Evolutionary conservation across 2,797 vertebrate species (phyloP).

Genomic region (Clarias fuscus): DNA sequence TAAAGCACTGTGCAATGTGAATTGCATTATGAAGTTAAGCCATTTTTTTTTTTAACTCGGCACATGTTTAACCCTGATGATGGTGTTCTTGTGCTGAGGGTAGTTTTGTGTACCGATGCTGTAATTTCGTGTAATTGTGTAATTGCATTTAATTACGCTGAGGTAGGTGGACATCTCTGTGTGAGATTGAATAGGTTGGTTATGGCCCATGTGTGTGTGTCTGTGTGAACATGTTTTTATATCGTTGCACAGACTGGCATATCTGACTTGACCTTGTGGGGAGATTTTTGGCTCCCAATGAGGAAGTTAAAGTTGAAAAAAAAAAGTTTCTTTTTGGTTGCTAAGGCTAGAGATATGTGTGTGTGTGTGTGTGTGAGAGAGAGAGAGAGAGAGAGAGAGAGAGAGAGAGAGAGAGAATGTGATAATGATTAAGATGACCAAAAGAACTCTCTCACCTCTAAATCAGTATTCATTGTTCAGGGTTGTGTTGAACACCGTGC

Average conservation of each 20-base stretch:
- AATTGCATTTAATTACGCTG: conserved; percentile 20
- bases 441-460: conserved; percentile 27
- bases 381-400: background rate
- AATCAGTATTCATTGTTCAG: conserved; percentile 16
- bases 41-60: background rate
- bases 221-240: background rate
- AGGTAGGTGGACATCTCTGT: conserved; percentile 25
- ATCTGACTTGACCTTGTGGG: background rate
- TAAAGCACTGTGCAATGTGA: background rate
- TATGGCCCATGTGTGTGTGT: background rate
- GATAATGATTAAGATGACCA: background rate
- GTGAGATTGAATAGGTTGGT: background rate
- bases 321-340: background rate
- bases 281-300: background rate
- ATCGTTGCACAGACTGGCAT: background rate
- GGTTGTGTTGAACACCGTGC: background rate
- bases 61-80: background rate
- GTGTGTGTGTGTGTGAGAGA: background rate
- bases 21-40: background rate
- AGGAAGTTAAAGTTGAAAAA: background rate
- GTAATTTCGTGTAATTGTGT: conserved; percentile 26
- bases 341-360: background rate
- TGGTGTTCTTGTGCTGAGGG: conserved; percentile 18
- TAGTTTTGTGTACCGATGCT: conserved; percentile 14
- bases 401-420: background rate